Percentiles rank a stretch among this genome's conserved stretches.
phyloP scores from a whole-genome alignment of 2,113 vertebrate species.

The Chunga burmeisteri region DNA sequence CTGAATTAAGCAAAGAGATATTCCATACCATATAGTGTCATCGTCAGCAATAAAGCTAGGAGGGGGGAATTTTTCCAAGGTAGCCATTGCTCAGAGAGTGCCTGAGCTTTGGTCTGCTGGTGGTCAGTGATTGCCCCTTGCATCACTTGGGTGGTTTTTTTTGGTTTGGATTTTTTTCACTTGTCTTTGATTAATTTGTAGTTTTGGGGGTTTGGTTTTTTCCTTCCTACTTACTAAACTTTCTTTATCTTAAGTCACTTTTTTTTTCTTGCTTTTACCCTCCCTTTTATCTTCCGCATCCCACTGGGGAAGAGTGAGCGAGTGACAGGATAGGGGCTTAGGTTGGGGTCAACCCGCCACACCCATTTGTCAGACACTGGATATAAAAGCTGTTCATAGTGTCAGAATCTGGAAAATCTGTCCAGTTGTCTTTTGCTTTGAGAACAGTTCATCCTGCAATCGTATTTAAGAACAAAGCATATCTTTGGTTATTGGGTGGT shows the following conservation, averaged over 20 bases:
- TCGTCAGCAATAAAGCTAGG: neutral
- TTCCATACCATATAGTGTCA: neutral
- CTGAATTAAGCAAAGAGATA: neutral
- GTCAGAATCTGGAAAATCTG: neutral
- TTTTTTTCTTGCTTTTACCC: neutral
- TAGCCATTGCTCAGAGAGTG: neutral
- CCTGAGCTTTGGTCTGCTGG: neutral
- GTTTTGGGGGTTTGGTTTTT: neutral
- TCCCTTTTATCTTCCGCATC: neutral
- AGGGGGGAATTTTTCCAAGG: neutral
- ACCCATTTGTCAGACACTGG: neutral
- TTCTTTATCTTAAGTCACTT: neutral
- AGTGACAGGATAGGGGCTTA: neutral
- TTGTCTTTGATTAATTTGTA: neutral
- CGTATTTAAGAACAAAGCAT: neutral
- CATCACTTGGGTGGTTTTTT: accelerated
- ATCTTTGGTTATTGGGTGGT: neutral
- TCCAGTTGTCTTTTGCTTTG: neutral
- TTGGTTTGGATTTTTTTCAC: neutral
- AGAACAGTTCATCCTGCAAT: neutral
- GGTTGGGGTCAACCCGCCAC: neutral
- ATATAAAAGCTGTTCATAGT: neutral
- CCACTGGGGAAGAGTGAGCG: neutral
- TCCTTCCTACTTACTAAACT: neutral
- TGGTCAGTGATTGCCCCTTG: no score